Evolutionary conservation across 2,113 vertebrate genomes (phyloP).

Genomic region (Rhabdornis inornatus): DNA sequence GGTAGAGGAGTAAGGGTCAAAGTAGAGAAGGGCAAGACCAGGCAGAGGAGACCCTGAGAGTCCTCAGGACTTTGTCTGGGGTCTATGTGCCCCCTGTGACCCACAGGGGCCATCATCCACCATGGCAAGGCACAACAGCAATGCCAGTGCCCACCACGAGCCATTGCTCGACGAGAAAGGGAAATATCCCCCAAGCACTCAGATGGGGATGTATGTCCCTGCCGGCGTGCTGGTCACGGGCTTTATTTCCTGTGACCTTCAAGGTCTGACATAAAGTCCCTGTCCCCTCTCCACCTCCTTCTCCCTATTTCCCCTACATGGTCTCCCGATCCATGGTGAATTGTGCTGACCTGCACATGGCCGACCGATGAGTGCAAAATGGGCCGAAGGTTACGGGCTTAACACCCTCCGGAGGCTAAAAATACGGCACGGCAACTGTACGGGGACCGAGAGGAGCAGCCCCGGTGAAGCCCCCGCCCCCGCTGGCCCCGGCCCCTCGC

Average conservation of each 20-base stretch:
- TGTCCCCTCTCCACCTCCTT: background rate
- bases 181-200: accelerated
- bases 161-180: background rate
- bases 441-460: background rate
- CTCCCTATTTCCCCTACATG: slow-evolving; percentile 20
- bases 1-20: background rate
- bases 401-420: slow-evolving; percentile 46
- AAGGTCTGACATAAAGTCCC: background rate
- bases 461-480: accelerated
- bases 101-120: background rate
- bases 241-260: slow-evolving; percentile 21
- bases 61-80: background rate
- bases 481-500: background rate
- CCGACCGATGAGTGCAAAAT: background rate
- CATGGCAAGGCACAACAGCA: accelerated
- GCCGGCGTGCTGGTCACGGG: accelerated
- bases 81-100: background rate
- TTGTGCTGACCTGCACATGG: slow-evolving; percentile 60
- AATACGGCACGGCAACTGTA: slow-evolving; percentile 43
- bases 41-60: background rate
- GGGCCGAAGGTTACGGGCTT: slow-evolving; percentile 56
- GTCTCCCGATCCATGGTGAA: slow-evolving; percentile 1
- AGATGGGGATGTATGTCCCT: background rate
- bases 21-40: background rate
- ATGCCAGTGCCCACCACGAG: accelerated